phyloP scores from a whole-genome alignment of 2,797 vertebrate genomes.

The Esox lucius region DNA sequence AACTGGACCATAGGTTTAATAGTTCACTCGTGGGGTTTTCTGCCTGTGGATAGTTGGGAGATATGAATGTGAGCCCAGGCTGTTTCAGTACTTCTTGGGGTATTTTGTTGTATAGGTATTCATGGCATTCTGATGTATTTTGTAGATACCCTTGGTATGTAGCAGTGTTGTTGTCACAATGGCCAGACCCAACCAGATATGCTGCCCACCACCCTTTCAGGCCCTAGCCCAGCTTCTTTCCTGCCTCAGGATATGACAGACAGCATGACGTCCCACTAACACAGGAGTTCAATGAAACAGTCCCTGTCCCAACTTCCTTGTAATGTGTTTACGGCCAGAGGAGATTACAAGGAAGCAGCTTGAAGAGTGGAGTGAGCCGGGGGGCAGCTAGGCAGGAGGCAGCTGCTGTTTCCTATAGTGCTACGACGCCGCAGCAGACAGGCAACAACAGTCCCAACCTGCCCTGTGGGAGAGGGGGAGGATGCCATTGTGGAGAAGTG shows the following conservation, averaged over 20 bases:
- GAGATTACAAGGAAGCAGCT: constrained; percentile 72
- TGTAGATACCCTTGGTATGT: not conserved
- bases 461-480: constrained; percentile 53
- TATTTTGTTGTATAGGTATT: not conserved
- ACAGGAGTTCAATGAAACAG: constrained; percentile 34
- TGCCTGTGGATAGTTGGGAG: constrained; percentile 6
- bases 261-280: constrained; percentile 53
- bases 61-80: not conserved
- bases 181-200: not conserved
- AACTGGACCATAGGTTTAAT: not conserved
- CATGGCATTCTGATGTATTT: too few species aligned
- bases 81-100: not conserved
- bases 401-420: constrained; percentile 73
- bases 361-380: constrained; percentile 41
- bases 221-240: constrained; percentile 58
- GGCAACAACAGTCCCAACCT: not conserved
- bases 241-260: constrained; percentile 72
- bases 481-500: constrained; percentile 75
- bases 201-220: constrained; percentile 26
- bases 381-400: constrained; percentile 51
- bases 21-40: not conserved
- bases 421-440: constrained; percentile 32
- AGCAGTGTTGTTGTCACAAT: not conserved
- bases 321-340: constrained; percentile 67
- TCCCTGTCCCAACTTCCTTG: constrained; percentile 26